Conservation (phyloP, 2,113 vertebrate species). For the Hippocampus zosterae region DNA sequence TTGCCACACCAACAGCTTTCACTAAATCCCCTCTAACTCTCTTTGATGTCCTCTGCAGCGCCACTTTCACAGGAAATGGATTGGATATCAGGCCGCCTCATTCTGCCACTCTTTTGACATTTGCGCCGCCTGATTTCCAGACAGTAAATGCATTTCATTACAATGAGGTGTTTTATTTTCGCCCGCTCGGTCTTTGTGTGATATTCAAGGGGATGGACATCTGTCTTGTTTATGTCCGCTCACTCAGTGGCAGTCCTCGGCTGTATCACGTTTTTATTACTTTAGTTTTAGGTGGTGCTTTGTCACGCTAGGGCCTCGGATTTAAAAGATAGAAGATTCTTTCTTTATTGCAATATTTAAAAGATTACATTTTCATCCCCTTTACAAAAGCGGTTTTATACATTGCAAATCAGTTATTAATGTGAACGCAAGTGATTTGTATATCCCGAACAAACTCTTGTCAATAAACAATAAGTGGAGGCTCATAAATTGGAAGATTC, state of each 20-base stretch:
- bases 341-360: conserved; percentile 52
- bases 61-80: conserved; percentile 71
- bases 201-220: conserved; percentile 69
- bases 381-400: neutral
- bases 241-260: conserved; percentile 65
- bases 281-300: conserved; percentile 60
- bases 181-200: conserved; percentile 67
- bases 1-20: conserved; percentile 57
- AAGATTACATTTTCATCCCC: conserved; percentile 11
- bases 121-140: conserved; percentile 65
- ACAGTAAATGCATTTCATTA: conserved; percentile 72
- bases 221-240: conserved; percentile 71
- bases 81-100: conserved; percentile 68
- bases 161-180: conserved; percentile 69
- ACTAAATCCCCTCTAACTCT: conserved; percentile 66
- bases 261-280: conserved; percentile 69
- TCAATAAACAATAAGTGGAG: conserved; percentile 2
- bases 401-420: neutral
- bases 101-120: conserved; percentile 64
- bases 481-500: neutral
- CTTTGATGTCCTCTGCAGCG: conserved; percentile 65
- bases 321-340: conserved; percentile 59
- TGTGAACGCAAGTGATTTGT: neutral
- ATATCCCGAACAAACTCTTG: neutral
- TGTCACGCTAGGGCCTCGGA: conserved; percentile 55